These are phyloP conservation scores for Threskiornis aethiopicus DNA, from an alignment of 2,797 vertebrate species.

Conservation along the genomic window DNA sequence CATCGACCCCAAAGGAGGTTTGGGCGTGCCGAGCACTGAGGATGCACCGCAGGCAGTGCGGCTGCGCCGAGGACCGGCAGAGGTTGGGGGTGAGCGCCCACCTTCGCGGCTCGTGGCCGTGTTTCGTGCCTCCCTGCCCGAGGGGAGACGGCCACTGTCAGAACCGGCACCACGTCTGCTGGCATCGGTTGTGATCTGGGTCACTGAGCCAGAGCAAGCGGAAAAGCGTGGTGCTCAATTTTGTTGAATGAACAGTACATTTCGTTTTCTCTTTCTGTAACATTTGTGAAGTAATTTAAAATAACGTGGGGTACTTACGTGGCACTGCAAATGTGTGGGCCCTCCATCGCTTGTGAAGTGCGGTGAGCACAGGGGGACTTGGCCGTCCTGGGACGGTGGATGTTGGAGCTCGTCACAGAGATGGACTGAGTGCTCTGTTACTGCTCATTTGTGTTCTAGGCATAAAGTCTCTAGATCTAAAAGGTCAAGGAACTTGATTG, in stretches of 20 bases:
- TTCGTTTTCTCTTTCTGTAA: neutral
- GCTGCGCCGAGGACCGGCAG: neutral
- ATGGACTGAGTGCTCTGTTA: neutral
- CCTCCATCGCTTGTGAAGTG: neutral
- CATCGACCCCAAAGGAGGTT: neutral
- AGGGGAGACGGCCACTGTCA: neutral
- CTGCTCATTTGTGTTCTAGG: neutral
- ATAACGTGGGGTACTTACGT: neutral
- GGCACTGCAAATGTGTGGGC: neutral
- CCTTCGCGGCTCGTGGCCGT: neutral
- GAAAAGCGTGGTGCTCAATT: neutral
- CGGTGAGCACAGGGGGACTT: neutral
- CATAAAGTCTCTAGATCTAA: neutral
- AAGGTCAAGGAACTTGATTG: neutral
- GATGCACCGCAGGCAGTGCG: neutral
- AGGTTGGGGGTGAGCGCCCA: neutral
- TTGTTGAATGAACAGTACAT: neutral
- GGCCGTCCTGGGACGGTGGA: neutral
- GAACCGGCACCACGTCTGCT: neutral
- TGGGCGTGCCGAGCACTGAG: neutral
- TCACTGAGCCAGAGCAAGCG: neutral
- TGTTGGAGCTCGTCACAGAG: no score
- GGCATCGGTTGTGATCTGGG: neutral
- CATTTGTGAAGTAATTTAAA: neutral
- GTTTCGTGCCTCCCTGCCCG: neutral